Evolutionary conservation across 2,797 vertebrate genomes (phyloP).

Genomic region (Tragopan temminckii): DNA sequence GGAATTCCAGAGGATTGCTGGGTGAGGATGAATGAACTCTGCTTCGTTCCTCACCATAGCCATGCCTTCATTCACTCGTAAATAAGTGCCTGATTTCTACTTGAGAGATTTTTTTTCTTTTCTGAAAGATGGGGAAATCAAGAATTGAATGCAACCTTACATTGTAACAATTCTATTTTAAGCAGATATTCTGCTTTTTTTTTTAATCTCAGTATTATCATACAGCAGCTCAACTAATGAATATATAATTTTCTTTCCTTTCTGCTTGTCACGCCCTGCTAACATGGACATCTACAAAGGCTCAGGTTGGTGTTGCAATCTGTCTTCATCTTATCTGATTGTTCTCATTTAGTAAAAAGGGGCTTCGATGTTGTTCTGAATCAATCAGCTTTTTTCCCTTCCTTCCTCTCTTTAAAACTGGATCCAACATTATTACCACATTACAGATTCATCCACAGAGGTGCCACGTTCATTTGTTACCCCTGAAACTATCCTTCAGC

Average conservation of each 20-base stretch:
- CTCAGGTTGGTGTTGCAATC: conserved; percentile 96
- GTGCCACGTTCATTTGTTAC: conserved; percentile 39
- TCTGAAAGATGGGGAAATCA: background rate
- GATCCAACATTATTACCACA: conserved; percentile 60
- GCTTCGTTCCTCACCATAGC: conserved; percentile 12
- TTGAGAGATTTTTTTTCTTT: background rate
- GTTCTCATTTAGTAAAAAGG: conserved; percentile 78
- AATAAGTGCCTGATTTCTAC: conserved; percentile 37
- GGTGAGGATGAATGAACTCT: conserved; percentile 25
- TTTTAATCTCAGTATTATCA: conserved; percentile 58
- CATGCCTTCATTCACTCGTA: conserved; percentile 6
- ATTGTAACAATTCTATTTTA: conserved; percentile 59
- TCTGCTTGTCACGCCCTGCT: conserved; percentile 94
- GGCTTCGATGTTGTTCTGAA: conserved; percentile 68
- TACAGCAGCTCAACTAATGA: conserved; percentile 87
- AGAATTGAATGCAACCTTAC: conserved; percentile 45
- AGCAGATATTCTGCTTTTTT: conserved; percentile 69
- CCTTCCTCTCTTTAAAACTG: conserved; percentile 47
- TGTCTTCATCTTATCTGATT: conserved; percentile 85
- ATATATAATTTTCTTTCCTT: conserved; percentile 90
- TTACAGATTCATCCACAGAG: conserved; percentile 27
- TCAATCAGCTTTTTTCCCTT: conserved; percentile 56
- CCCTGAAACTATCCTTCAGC: conserved; percentile 49
- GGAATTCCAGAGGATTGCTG: background rate
- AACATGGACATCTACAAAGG: conserved; percentile 97